These are phyloP conservation scores for Drosophila nigricruria DNA, from an alignment of 2,888 invertebrate species.

Conservation along the genomic window DNA sequence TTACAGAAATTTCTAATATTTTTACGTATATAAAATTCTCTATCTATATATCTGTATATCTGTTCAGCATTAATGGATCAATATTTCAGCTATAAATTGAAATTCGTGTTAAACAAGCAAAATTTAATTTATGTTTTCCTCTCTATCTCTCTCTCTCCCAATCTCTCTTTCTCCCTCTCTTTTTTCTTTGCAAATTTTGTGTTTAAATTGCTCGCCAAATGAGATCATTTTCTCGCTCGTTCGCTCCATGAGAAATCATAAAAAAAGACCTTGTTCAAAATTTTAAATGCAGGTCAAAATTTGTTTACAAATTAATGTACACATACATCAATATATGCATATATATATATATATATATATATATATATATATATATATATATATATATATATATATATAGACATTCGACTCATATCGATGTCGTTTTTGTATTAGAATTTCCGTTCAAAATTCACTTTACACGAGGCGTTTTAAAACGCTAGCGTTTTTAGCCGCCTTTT, in stretches of 20 bases:
- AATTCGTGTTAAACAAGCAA: slow-evolving; percentile 51
- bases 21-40: not conserved
- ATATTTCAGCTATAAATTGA: slow-evolving; percentile 14
- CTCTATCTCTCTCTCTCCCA: not conserved
- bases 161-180: not conserved
- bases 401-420: not conserved
- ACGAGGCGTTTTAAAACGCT: slow-evolving; percentile 7
- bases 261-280: not conserved
- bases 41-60: not conserved
- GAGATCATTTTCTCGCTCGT: slow-evolving; percentile 42
- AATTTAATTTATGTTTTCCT: slow-evolving; percentile 25
- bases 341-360: not conserved
- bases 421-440: not conserved
- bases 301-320: not conserved
- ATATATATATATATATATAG: not conserved
- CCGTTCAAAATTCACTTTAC: not conserved
- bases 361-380: not conserved
- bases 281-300: slow-evolving; percentile 38
- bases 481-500: slow-evolving; percentile 1
- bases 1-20: not conserved
- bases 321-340: not conserved
- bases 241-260: slow-evolving; percentile 16
- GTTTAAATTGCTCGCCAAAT: slow-evolving; percentile 40
- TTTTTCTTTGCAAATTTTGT: not conserved
- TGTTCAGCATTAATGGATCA: slow-evolving; percentile 4